Base-by-base conservation (phyloP, 2,113 vertebrate genomes). In the Sus scrofa region DNA sequence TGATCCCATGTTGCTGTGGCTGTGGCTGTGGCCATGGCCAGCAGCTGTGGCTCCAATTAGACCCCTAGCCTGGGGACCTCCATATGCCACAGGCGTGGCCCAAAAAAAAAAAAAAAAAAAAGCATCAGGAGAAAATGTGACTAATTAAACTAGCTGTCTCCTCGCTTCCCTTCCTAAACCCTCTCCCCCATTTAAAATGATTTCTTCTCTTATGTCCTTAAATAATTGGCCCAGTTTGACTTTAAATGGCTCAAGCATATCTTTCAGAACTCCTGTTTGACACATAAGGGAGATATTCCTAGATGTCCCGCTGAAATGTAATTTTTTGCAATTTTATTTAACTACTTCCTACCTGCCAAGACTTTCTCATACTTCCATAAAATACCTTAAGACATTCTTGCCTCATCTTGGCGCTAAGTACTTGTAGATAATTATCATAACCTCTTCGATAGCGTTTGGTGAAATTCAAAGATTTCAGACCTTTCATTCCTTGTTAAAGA, bases 261-360 rank as follows among this genome's bases (percentile, higher is more conserved):
- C 89, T 65, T 86, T 37, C 18, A n/a, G 44, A 89, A 79, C n/a
- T 4, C 19, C 68, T 74, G 39, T 79, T 82, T 93, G 89, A 86
- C 44, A 52, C 89, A 78, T n/a, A 68, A 93, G 52, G 27, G 82
- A 39, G 63, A n/a, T 3, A 77, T 83, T 52, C 82, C 7, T 20
- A 73, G 37, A 39, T 86, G n/a, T 54, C 65, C 73, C 68, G 22
- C 18, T 89, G 52, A 89, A 93, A 73, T 50, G 32, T 44, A 30
- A 26, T 63, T 96, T 95, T 95, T 89, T 78, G 89, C 68, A 14
- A 50, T 68, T 82, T 83, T 82, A 86, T 93, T 73, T 93, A 94
- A 93, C 92, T 88, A 86, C 67, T 18, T 18, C 63, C 71, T 70
- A 67, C 30, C 93, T 92, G 77, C 77, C 82, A 91, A 91, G 77